phyloP scores from a whole-genome alignment of 1,140 invertebrate genomes.

The Panagrolaimus sp. region DNA sequence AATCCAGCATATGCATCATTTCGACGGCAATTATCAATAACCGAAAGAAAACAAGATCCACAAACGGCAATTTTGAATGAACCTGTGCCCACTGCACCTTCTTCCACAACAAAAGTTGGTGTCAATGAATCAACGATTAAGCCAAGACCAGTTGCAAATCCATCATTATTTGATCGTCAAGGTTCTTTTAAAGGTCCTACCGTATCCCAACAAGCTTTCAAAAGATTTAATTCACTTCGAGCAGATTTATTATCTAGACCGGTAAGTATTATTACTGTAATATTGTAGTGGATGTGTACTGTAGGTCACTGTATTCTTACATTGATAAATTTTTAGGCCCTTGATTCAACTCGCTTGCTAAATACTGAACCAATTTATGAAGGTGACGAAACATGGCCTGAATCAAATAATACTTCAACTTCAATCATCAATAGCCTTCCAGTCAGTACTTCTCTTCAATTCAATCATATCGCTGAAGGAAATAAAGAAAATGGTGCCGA shows the following conservation, averaged over 20 bases:
- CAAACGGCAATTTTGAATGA: conserved; percentile 54
- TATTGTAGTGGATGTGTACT: no score
- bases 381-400: conserved; percentile 42
- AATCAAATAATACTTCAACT: not conserved
- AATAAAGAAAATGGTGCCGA: conserved; percentile 19
- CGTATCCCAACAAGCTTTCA: conserved; percentile 14
- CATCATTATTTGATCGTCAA: conserved; percentile 46
- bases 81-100: conserved; percentile 12
- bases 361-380: conserved; percentile 57
- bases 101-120: conserved; percentile 7
- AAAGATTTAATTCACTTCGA: conserved; percentile 37
- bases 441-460: not conserved
- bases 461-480: not conserved
- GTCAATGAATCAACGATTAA: conserved; percentile 29
- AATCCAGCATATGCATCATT: conserved; percentile 50
- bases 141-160: conserved; percentile 46
- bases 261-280: conserved; percentile 20
- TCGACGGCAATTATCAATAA: conserved; percentile 51
- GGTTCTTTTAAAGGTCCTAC: conserved; percentile 40
- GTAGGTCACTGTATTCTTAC: not conserved
- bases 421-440: conserved; percentile 8
- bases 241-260: conserved; percentile 24
- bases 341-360: conserved; percentile 28
- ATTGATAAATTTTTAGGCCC: conserved; percentile 25
- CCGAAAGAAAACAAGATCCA: conserved; percentile 51